phyloP scores from a whole-genome alignment of 2,797 vertebrate genomes.

The Phalanger gymnotis region DNA sequence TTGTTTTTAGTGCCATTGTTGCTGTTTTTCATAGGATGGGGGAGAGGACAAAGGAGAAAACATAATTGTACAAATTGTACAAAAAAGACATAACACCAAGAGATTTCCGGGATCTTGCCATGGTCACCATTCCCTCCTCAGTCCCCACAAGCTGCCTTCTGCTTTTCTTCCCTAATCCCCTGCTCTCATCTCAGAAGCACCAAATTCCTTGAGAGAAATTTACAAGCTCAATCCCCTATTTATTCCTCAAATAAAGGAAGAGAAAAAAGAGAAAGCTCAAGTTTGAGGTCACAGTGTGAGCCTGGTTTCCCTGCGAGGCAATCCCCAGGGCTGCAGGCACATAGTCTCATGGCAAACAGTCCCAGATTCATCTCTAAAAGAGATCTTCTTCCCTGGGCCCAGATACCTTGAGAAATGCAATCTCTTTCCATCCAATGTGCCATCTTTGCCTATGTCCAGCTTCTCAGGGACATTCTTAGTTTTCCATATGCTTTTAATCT shows the following conservation, averaged over 20 bases:
- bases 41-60: neutral
- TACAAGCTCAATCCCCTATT: neutral
- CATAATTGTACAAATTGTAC: too few species aligned
- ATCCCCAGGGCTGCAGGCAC: neutral
- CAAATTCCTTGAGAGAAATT: neutral
- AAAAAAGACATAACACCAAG: too few species aligned
- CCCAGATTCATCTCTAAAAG: neutral
- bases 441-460: neutral
- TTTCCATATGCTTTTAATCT: neutral
- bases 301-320: neutral
- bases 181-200: neutral
- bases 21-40: neutral
- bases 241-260: neutral
- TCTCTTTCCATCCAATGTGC: neutral
- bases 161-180: neutral
- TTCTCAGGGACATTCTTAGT: neutral
- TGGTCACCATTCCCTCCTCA: neutral
- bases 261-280: neutral
- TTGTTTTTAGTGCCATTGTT: neutral
- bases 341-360: neutral
- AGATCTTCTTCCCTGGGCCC: neutral
- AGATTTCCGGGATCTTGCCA: neutral
- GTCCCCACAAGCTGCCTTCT: accelerated
- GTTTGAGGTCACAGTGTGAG: neutral
- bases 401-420: neutral